Conservation (phyloP, 2,113 vertebrate genomes). For the Erinaceus europaeus region DNA sequence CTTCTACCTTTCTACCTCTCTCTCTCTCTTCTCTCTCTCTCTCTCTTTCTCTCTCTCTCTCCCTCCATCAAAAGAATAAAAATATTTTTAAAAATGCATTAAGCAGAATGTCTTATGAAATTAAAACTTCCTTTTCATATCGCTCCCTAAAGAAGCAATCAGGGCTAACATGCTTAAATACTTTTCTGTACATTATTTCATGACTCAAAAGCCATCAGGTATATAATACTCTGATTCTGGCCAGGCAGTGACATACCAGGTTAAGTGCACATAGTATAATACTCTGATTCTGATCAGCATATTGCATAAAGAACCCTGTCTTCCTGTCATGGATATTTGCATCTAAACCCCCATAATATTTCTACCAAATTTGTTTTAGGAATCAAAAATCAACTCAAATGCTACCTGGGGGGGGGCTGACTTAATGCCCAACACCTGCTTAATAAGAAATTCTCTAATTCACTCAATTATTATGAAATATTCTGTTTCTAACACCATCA, state of each 20-base stretch:
- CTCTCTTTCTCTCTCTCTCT: no score
- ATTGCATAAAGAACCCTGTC: no score
- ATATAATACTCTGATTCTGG: background rate
- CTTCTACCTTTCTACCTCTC: no score
- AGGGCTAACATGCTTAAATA: background rate
- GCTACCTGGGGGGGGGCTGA: no score
- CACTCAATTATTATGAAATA: background rate
- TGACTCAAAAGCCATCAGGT: background rate
- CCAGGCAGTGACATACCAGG: no score
- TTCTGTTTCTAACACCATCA: background rate
- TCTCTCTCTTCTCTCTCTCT: no score
- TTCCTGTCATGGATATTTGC: background rate
- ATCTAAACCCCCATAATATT: background rate
- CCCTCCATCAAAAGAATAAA: no score
- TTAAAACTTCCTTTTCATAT: slow-evolving; percentile 36
- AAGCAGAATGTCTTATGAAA: background rate
- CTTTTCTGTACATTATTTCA: background rate
- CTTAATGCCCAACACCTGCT: no score
- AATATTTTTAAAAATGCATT: no score
- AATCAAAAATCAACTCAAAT: background rate
- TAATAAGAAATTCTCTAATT: background rate
- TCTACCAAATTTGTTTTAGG: background rate
- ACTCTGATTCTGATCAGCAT: no score
- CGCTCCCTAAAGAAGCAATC: background rate
- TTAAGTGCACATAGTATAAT: no score